Base-by-base conservation (phyloP, 1,140 invertebrate genomes). In the Oncopodura yosiiana region DNA sequence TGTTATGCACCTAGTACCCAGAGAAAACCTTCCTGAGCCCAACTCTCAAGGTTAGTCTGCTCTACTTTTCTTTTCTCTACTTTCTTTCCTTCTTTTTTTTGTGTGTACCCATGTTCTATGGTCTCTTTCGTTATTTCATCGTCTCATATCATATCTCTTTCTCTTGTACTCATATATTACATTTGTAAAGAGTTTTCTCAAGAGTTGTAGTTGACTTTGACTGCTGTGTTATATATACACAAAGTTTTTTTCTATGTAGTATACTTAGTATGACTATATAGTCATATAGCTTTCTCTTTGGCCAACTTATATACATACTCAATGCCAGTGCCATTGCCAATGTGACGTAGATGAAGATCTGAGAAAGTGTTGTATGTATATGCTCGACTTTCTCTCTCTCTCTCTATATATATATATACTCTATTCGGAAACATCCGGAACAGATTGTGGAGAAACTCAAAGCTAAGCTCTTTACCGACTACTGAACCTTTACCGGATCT, bases 1-100 rank as follows among this genome's bases (percentile, higher is more conserved):
- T 69, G 95, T 98, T 67, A 99, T 99, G 95, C 95, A 99, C 79
- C 81, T 99, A 65, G 94, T 99, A 68, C 92, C 94, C 62, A 81
- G 95, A 74, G 95, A 99, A 78, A 96, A 95, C 74, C 79, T 99
- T 71, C 94, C 94, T 66, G 94, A 98, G 77, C 94, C 94, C 64
- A 97, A 97, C 77, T 94, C 90, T 70, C 91, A 94, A 83, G 92
- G 92, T 94, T 75, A 53, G 59, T 42, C 26, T 29, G 43, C 21
- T 43, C 42, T 43, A 49, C 45, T 51, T 49, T 49, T 30, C 49
- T 19, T 46, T 9, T 14, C 23, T 24, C 24, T 32, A 14, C 19
- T 16, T 32, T 16, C 38, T n/a, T 34, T 21, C 41, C 32, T 34
- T 42, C 24, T 44, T 39, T 24, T 9, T 18, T 34, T 36, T 24